Base-by-base conservation (phyloP, 2,797 vertebrate genomes). In the Aphelocoma californica region DNA sequence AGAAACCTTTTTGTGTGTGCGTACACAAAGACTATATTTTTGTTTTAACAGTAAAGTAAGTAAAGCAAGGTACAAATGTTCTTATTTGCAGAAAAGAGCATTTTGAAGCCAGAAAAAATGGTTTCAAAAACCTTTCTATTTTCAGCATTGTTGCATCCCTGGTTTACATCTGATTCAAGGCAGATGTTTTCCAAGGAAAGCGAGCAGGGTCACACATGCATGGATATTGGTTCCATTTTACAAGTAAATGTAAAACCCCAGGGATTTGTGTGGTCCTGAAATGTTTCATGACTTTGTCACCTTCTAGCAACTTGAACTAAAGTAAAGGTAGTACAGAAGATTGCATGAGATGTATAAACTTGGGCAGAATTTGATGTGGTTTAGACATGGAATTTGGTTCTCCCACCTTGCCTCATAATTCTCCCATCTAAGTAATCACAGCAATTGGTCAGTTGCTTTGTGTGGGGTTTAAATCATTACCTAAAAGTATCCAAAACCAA, bases 1-100 rank as follows among this genome's bases (percentile, higher is more conserved):
- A 47, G 4, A 79, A 71, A 42, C 0, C 1, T 20, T 70, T 56
- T 14, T 62, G 0, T 36, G 6, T 57, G 7, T 42, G 5, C 11
- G 5, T 48, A 11, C 11, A 48, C 6, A 29, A 32, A 51, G 15
- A 44, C 18, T 50, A 0, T 9, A 13, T 45, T 73, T 54, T 81
- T 67, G 3, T 36, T 85, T 75, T 69, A 34, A 34, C 2, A 3
- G 6, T 51, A 42, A 70, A 60, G 11, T 50, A 71, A 69, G 10
- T 28, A 54, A 73, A 91, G 17, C 7, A 89, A 88, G 79, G 81
- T 26, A 18, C 12, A 65, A 64, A 50, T 45, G 9, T 11, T 87
- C 5, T 38, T 64, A 3, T 58, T 48, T 75, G 23, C 3, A 7
- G 38, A 36, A 57, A 25, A 25, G 7, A 48, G 26, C 47, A 48